phyloP scores from a whole-genome alignment of 2,797 vertebrate species.

The Vireo griseus region DNA sequence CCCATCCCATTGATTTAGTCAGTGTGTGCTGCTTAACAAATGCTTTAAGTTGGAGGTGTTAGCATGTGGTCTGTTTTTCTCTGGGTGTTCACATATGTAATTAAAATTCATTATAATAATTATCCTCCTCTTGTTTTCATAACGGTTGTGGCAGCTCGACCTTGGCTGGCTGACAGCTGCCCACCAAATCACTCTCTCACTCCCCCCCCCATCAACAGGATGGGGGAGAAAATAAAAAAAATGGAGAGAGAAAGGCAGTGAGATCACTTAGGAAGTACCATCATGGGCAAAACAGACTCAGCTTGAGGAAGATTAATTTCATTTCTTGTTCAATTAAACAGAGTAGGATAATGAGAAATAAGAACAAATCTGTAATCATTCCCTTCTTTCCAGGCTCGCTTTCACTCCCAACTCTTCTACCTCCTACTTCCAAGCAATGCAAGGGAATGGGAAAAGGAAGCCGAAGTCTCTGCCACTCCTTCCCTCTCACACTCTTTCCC shows the following conservation, averaged over 20 bases:
- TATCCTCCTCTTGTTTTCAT: background rate
- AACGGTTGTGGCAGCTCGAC: background rate
- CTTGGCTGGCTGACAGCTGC: background rate
- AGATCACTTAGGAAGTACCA: background rate
- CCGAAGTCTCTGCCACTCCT: background rate
- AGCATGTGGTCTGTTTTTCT: background rate
- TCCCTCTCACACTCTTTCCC: background rate
- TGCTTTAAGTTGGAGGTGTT: background rate
- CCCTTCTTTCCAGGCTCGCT: background rate
- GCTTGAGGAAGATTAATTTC: background rate
- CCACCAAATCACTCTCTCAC: background rate
- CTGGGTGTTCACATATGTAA: background rate
- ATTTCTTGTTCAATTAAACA: background rate
- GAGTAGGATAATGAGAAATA: background rate
- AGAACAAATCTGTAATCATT: background rate
- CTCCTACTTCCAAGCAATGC: background rate
- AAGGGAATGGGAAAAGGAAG: background rate
- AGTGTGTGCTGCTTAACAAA: constrained; percentile 21
- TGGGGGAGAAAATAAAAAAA: background rate
- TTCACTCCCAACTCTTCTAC: background rate
- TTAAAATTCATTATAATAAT: background rate
- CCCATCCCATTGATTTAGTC: constrained; percentile 17
- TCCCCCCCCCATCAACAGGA: background rate
- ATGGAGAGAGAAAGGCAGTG: background rate
- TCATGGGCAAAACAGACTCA: background rate